Evolutionary conservation across 92 coral and sea anemone genomes (phyloP), one percentile per base, ranked within the genome.

Genomic region (Porites evermanni): DNA sequence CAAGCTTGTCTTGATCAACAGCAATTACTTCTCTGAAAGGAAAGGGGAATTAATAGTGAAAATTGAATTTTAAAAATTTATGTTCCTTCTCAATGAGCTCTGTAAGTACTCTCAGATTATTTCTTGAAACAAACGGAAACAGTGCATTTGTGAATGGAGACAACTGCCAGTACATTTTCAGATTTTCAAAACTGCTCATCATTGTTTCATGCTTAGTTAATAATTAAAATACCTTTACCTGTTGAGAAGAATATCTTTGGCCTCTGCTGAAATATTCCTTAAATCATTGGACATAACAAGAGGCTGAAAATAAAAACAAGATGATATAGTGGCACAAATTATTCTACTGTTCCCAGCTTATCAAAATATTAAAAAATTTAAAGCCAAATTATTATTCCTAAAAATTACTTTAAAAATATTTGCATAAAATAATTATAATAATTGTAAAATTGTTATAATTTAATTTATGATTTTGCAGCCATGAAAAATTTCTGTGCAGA

Each of bases 271-370:
- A 59, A 97, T 89, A 70, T 88, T 86, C 70, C 99, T 87, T 12
- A 97, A 91, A 84, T 97, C 99, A 82, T 89, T 95, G 53, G 99
- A 97, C 99, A 97, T 97, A 11, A 93, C 90, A 26, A 97, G 95
- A n/a, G 99, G 99, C 99, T 97, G 70, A 58, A 82, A 88, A 67
- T 7, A 65, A 77, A 47, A 60, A 12, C 53, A 61, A 0, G 10
- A 53, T 8, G 51, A 21, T 13, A 69, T 21, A 2, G 11, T 69
- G 51, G 12, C 3, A 12, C 12, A 69, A 38, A 38, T 4, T 38
- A 38, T 38, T 38, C 47, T 38, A 4, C 47, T 38, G 47, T 38
- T 38, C 47, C 47, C 47, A 38, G 47, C 47, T 3, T 5, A 38
- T 38, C 4, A 38, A 38, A 4, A 38, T 4, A 38, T 4, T 38